phyloP scores from a whole-genome alignment of 1,140 invertebrate species.

The Alviniconcha marisindica region DNA sequence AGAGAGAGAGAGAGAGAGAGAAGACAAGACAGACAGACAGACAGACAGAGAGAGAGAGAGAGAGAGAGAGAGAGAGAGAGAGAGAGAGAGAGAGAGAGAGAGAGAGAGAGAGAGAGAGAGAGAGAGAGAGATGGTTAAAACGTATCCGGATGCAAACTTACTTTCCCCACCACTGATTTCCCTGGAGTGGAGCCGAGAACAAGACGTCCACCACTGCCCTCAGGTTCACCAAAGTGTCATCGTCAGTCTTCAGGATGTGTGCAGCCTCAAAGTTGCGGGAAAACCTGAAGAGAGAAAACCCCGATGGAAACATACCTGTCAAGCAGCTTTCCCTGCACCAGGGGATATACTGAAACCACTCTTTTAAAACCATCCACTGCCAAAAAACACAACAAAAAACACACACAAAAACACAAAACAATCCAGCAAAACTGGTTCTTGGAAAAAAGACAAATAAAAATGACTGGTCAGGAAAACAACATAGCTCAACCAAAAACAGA shows the following conservation, averaged over 20 bases:
- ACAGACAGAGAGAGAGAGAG: not conserved
- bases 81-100: not conserved
- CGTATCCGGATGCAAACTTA: not conserved
- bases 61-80: not conserved
- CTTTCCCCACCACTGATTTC: slow-evolving; percentile 18
- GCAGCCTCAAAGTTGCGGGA: not conserved
- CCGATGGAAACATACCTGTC: no score
- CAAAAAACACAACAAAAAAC: no score
- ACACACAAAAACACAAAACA: no score
- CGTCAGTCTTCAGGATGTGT: slow-evolving; percentile 14
- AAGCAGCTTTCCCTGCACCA: no score
- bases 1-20: not conserved
- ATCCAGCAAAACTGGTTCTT: no score
- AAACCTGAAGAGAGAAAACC: slow-evolving; percentile 10
- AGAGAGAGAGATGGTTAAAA: not conserved
- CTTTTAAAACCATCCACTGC: no score
- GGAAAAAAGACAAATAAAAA: no score
- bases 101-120: not conserved
- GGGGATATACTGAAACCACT: no score
- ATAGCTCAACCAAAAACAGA: no score
- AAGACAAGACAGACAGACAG: not conserved
- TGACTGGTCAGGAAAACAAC: no score
- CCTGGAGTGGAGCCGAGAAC: not conserved
- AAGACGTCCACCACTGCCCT: not conserved
- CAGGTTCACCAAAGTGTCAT: not conserved